Evolutionary conservation across 2,888 invertebrate genomes (phyloP).

Genomic region (Brachyopa scutellaris): DNA sequence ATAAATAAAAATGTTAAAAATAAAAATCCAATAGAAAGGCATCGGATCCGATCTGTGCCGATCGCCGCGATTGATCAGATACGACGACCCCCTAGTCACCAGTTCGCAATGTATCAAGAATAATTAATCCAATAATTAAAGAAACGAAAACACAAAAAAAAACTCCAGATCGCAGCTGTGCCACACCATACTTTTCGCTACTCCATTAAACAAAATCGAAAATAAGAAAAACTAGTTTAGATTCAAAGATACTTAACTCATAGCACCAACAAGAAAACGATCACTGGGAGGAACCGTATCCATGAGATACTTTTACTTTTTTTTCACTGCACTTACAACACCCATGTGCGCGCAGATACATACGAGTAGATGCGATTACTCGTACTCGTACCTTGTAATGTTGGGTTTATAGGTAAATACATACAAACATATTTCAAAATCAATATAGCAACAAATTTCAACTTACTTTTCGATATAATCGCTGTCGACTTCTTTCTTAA

Average conservation of each 20-base stretch:
- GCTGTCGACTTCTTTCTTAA: slow-evolving; percentile 80
- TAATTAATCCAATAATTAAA: slow-evolving; percentile 65
- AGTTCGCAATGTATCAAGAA: slow-evolving; percentile 38
- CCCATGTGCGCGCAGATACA: neutral
- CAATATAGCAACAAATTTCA: slow-evolving; percentile 32
- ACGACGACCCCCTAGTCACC: slow-evolving; percentile 38
- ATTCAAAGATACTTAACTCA: slow-evolving; percentile 38
- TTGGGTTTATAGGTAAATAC: too few species aligned
- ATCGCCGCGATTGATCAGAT: slow-evolving; percentile 32
- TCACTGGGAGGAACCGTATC: slow-evolving; percentile 34
- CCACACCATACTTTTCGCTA: slow-evolving; percentile 13
- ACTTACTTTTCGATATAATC: slow-evolving; percentile 81
- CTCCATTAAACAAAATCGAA: slow-evolving; percentile 6
- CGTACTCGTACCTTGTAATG: too few species aligned
- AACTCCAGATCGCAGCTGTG: slow-evolving; percentile 52
- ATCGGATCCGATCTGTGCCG: slow-evolving; percentile 41
- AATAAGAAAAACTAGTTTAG: slow-evolving; percentile 55
- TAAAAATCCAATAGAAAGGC: slow-evolving; percentile 58
- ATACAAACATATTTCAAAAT: slow-evolving; percentile 49
- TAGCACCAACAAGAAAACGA: neutral
- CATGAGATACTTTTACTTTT: slow-evolving; percentile 68
- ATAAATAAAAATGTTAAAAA: slow-evolving; percentile 10
- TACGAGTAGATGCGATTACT: too few species aligned
- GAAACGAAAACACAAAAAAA: neutral
- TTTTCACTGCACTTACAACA: neutral